These are phyloP conservation scores for Ascidia mentula DNA, from an alignment of 23 tunicate species.

Conservation along the genomic window DNA sequence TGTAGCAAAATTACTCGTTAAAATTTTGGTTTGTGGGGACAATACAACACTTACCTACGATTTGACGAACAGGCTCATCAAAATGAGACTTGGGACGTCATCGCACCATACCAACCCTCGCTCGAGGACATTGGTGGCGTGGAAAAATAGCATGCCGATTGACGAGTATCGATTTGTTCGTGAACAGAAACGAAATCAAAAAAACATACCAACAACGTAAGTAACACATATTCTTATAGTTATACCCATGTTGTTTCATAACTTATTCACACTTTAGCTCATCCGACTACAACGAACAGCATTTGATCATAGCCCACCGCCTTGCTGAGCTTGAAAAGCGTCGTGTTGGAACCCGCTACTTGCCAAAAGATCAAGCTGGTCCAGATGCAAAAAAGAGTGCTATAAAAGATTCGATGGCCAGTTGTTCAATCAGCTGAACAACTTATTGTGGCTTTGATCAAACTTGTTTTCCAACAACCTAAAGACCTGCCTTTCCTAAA, in stretches of 20 bases:
- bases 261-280: slow-evolving; percentile 44
- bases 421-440: slow-evolving; percentile 54
- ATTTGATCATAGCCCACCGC: slow-evolving; percentile 92
- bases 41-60: too few relatives aligned
- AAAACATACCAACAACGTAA: slow-evolving; percentile 90
- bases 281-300: slow-evolving; percentile 94
- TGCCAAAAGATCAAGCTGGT: slow-evolving; percentile 70
- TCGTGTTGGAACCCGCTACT: slow-evolving; percentile 93
- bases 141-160: slow-evolving; percentile 90
- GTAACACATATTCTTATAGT: too few relatives aligned
- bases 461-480: neutral
- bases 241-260: too few relatives aligned
- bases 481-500: too few relatives aligned
- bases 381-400: slow-evolving; percentile 44
- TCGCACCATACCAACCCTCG: slow-evolving; percentile 95
- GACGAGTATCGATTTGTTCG: slow-evolving; percentile 92
- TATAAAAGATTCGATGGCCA: slow-evolving; percentile 36
- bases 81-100: slow-evolving; percentile 87
- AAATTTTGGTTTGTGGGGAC: too few relatives aligned
- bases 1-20: too few relatives aligned
- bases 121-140: slow-evolving; percentile 89
- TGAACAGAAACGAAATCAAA: slow-evolving; percentile 83
- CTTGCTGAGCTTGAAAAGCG: slow-evolving; percentile 96
- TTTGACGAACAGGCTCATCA: slow-evolving; percentile 85
- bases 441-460: neutral